Percentiles rank a stretch among this genome's conserved stretches.
Conservation (phyloP, 2,888 invertebrate genomes). For the Ctenicera cuprea region DNA sequence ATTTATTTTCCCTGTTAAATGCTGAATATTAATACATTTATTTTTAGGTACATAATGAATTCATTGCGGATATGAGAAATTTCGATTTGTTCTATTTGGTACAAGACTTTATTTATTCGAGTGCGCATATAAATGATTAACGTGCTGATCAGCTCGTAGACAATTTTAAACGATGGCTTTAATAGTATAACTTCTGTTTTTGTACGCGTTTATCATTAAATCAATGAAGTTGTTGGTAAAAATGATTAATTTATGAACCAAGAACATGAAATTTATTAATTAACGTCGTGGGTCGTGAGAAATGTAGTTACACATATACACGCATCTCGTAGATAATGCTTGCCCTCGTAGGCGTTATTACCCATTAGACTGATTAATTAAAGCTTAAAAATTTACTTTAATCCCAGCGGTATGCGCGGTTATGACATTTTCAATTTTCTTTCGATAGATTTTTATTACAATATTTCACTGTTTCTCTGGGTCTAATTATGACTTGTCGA, state of each 20-base stretch:
- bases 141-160: constrained; percentile 34
- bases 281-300: constrained; percentile 58
- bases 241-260: constrained; percentile 60
- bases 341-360: constrained; percentile 56
- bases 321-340: constrained; percentile 56
- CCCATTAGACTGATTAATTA: constrained; percentile 52
- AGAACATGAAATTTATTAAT: constrained; percentile 60
- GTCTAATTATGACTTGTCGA: neutral
- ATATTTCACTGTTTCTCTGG: constrained; percentile 12
- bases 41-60: constrained; percentile 32
- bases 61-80: constrained; percentile 38
- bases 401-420: constrained; percentile 4
- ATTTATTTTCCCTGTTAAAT: constrained; percentile 26
- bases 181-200: constrained; percentile 50
- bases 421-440: constrained; percentile 33
- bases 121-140: constrained; percentile 43
- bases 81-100: constrained; percentile 40
- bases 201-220: constrained; percentile 56
- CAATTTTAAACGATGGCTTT: constrained; percentile 47
- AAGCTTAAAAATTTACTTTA: constrained; percentile 38
- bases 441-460: constrained; percentile 26
- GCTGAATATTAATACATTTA: constrained; percentile 25
- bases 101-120: constrained; percentile 37
- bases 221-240: constrained; percentile 58
- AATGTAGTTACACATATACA: constrained; percentile 54